phyloP scores from a whole-genome alignment of 2,113 vertebrate species.

The Corythaixoides concolor region DNA sequence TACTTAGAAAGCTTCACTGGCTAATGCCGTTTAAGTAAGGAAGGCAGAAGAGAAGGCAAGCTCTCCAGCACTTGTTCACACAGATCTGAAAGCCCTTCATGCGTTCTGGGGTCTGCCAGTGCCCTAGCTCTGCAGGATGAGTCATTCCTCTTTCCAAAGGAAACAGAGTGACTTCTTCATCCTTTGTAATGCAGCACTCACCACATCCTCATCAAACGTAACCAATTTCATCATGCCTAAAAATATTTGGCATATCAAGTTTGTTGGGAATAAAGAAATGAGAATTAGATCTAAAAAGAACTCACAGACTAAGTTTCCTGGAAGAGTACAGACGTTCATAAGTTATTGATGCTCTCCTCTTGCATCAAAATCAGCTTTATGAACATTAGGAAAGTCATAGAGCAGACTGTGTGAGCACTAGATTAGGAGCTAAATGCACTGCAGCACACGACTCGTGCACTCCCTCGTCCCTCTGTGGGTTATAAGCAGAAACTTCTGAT shows the following conservation, averaged over 20 bases:
- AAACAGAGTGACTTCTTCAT: neutral
- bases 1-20: neutral
- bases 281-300: slow-evolving; percentile 31
- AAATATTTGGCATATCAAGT: slow-evolving; percentile 11
- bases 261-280: slow-evolving; percentile 46
- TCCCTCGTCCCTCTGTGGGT: neutral
- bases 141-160: neutral
- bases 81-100: neutral
- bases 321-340: neutral
- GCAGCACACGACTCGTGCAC: neutral
- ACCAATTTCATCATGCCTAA: slow-evolving; percentile 27
- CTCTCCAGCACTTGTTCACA: neutral
- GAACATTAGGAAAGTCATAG: neutral
- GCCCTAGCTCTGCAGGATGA: neutral
- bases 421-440: neutral
- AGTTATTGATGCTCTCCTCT: neutral
- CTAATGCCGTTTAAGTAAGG: neutral
- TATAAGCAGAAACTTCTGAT: neutral
- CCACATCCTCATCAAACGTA: neutral
- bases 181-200: neutral
- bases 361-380: neutral
- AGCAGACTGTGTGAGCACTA: neutral
- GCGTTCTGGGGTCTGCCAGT: neutral
- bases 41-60: neutral
- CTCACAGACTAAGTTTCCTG: neutral